Conservation (phyloP, 2,888 invertebrate species). For the Drosophila vallismaia region DNA sequence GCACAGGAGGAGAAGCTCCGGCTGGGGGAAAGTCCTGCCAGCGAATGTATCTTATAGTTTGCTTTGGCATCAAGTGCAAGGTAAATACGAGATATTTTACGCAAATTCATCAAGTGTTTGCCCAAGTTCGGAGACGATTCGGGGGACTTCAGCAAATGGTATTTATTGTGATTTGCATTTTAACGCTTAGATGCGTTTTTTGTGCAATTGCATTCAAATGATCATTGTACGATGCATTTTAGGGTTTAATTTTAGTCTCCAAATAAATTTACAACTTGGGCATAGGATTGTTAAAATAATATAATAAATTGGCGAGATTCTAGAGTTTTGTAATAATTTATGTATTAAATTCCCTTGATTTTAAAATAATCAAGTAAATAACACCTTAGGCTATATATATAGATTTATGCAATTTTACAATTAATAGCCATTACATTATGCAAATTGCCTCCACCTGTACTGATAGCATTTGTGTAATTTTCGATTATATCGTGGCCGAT, state of each 20-base stretch:
- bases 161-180: conserved; percentile 77
- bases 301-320: background rate
- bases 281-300: background rate
- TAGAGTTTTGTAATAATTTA: background rate
- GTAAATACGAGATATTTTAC: conserved; percentile 78
- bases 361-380: background rate
- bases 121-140: conserved; percentile 12
- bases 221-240: conserved; percentile 29
- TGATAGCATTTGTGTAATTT: conserved; percentile 1
- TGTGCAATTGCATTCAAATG: conserved; percentile 54
- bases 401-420: background rate
- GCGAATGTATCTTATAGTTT: conserved; percentile 70
- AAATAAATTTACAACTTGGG: background rate
- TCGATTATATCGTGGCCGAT: background rate
- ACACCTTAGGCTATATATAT: background rate
- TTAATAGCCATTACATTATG: background rate
- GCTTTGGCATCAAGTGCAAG: conserved; percentile 77
- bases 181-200: conserved; percentile 75
- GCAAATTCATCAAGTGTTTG: conserved; percentile 74
- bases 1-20: background rate
- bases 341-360: background rate
- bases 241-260: background rate
- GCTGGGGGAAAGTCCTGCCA: conserved; percentile 11
- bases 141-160: conserved; percentile 35
- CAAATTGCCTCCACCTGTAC: background rate